Conservation (phyloP, 2,113 vertebrate genomes). For the Smithornis capensis region DNA sequence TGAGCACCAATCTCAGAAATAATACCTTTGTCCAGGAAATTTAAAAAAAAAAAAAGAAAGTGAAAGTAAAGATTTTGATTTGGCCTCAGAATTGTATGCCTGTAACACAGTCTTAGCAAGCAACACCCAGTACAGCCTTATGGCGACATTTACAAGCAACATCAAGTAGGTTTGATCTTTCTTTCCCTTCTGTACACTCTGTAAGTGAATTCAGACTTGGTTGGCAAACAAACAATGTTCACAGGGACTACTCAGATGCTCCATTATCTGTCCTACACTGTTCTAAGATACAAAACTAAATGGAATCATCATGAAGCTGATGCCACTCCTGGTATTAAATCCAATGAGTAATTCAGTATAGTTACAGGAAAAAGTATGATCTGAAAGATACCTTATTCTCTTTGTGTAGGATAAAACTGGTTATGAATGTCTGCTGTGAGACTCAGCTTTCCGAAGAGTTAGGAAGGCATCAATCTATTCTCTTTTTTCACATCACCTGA, state of each 20-base stretch:
- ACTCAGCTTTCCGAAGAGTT: background rate
- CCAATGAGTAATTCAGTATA: background rate
- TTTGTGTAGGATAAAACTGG: background rate
- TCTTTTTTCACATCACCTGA: background rate
- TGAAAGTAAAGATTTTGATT: background rate
- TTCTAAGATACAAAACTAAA: background rate
- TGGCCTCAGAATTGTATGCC: background rate
- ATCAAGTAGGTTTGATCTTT: background rate
- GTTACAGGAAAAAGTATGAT: background rate
- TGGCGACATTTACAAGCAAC: background rate
- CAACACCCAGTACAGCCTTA: rapidly evolving
- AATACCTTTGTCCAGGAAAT: background rate
- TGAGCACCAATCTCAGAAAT: background rate
- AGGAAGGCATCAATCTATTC: background rate
- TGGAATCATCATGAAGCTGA: background rate
- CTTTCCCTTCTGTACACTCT: background rate
- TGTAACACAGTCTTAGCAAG: background rate
- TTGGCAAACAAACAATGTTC: background rate
- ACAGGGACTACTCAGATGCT: background rate
- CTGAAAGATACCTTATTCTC: background rate
- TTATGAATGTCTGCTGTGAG: background rate
- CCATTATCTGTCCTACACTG: background rate
- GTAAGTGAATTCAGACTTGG: background rate
- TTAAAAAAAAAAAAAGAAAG: too few species aligned
- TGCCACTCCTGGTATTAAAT: background rate